A percentile compares a stretch with the other conserved stretches of the same genome.
phyloP scores from a whole-genome alignment of 2,888 invertebrate species.

The Tachina fera region DNA sequence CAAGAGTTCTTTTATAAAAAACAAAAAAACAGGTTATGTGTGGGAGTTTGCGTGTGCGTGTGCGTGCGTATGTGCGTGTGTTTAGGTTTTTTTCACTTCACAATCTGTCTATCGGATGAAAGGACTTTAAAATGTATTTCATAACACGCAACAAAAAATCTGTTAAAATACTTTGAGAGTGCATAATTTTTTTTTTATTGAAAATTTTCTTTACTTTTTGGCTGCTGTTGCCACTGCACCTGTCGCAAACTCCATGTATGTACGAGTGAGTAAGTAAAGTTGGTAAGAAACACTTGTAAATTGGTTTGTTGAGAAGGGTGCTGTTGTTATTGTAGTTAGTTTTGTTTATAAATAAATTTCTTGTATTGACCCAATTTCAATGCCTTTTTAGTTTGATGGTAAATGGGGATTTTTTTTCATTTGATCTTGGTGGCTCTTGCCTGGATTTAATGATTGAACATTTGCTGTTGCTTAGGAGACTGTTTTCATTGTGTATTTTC shows the following conservation, averaged over 20 bases:
- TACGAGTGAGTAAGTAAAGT: slow-evolving; percentile 1
- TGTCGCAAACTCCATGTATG: slow-evolving; percentile 61
- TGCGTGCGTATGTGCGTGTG: too few species aligned
- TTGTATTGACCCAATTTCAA: slow-evolving; percentile 69
- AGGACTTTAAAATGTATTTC: slow-evolving; percentile 39
- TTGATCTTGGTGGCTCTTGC: slow-evolving; percentile 55
- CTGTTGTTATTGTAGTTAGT: slow-evolving; percentile 25
- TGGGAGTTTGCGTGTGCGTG: neutral
- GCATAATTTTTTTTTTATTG: slow-evolving; percentile 30
- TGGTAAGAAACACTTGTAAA: slow-evolving; percentile 15
- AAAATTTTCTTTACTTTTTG: slow-evolving; percentile 45
- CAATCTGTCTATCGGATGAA: neutral
- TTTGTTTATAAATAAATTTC: slow-evolving; percentile 35
- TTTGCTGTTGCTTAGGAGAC: slow-evolving; percentile 21
- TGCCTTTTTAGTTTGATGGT: slow-evolving; percentile 39
- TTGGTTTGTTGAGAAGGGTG: slow-evolving; percentile 26
- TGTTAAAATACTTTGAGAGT: slow-evolving; percentile 20
- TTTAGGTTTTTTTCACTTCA: neutral
- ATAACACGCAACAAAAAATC: slow-evolving; percentile 39
- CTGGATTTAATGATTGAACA: slow-evolving; percentile 52
- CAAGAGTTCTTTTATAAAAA: slow-evolving; percentile 3
- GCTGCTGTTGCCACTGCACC: slow-evolving; percentile 69
- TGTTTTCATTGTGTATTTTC: slow-evolving; percentile 1
- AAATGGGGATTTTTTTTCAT: slow-evolving; percentile 4
- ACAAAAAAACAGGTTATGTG: neutral